Base-by-base conservation (phyloP, 2,888 invertebrate genomes). In the Merodon equestris region DNA sequence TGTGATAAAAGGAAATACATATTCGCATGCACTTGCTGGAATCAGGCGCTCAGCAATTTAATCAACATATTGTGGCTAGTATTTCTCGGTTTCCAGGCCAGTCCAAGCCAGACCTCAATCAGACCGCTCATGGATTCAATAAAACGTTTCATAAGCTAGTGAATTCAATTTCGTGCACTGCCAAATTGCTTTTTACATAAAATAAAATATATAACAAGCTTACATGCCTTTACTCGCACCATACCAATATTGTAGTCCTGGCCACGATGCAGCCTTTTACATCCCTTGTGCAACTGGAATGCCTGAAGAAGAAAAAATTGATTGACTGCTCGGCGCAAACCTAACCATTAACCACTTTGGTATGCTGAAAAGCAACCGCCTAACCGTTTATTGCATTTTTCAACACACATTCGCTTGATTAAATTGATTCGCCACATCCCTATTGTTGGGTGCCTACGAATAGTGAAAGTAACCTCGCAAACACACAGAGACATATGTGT, bases 151-250 rank as follows among this genome's bases (percentile, higher is more conserved):
- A 27, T 27, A 27, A 7, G 34, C 50, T 45, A 61, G 51, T 18
- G 53, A 68, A 73, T 63, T 77, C 63, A 77, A 77, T 77, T 77
- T 77, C 73, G 73, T 47, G 63, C 63, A 68, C 57, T 63, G 19
- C 47, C 47, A 72, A 77, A 73, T 77, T 73, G 63, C 63, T 77
- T 73, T 77, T 73, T 68, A 77, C 63, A 77, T 77, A 77, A 67
- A 73, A 71, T 60, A 66, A 47, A 54, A 56, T 44, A 50, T 13
- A 14, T 14, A 18, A 18, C 14, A 13, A 17, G n/a, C 17, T 1
- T 14, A 14, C 15, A 50, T 17, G 27, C 27, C 27, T 15, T 14
- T 3, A 40, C 40, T n/a, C 3, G n/a, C 40, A n/a, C 10, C 10
- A 40, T 10, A 40, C 36, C 36, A 10, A 36, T 5, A 36, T 10